These are phyloP conservation scores for Dryobota labecula DNA, from an alignment of 2,888 invertebrate genomes.

Conservation along the genomic window DNA sequence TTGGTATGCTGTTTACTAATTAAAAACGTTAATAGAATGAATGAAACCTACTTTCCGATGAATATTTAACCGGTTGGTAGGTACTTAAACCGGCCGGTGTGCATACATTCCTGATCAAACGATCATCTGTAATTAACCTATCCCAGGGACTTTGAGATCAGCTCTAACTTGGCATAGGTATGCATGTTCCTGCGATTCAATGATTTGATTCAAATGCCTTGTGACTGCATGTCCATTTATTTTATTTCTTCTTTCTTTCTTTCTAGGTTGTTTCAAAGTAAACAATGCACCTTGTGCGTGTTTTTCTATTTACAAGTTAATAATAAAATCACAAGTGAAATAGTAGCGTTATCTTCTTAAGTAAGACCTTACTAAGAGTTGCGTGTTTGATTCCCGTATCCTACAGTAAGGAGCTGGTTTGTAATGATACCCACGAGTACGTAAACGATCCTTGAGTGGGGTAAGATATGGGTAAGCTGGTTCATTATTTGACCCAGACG, in stretches of 20 bases:
- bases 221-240: neutral
- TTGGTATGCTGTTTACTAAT: slow-evolving; percentile 42
- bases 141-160: slow-evolving; percentile 14
- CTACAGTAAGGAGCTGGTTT: neutral
- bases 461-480: slow-evolving; percentile 23
- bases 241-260: too few relatives aligned
- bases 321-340: neutral
- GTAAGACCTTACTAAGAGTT: neutral
- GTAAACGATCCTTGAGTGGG: slow-evolving; percentile 19
- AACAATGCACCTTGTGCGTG: neutral
- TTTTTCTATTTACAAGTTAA: neutral
- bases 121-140: slow-evolving; percentile 13
- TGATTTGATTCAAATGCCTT: neutral
- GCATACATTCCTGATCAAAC: slow-evolving; percentile 19
- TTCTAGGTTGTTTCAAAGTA: slow-evolving; percentile 4
- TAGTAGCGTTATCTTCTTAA: neutral
- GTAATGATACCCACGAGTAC: slow-evolving; percentile 34
- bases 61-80: slow-evolving; percentile 59
- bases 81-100: slow-evolving; percentile 10
- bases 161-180: neutral
- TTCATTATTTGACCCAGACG: slow-evolving; percentile 24
- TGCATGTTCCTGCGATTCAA: neutral
- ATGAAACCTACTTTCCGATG: slow-evolving; percentile 55
- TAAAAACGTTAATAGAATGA: slow-evolving; percentile 51
- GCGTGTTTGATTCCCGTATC: slow-evolving; percentile 21